Base-by-base conservation (phyloP, 2,888 invertebrate genomes). In the Spisula subtruncata region DNA sequence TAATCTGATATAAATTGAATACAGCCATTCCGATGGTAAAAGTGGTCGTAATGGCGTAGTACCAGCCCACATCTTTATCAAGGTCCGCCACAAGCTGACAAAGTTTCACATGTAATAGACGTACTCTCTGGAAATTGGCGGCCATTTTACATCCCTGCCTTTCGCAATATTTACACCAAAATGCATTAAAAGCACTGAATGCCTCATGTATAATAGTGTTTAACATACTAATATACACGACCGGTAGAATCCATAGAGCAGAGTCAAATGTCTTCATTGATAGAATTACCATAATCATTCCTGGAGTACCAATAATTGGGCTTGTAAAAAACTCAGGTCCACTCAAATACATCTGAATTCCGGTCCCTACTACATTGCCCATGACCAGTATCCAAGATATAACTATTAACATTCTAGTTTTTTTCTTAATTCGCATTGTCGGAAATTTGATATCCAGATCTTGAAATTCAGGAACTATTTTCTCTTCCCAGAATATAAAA, bases 11-110 rank as follows among this genome's bases (percentile, higher is more conserved):
- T n/a, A n/a, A n/a, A n/a, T n/a, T n/a, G n/a, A n/a, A n/a, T n/a
- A n/a, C n/a, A n/a, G n/a, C 20, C 20, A 90, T 25, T 8, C 79
- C 82, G 5, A 82, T 85, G n/a, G 35, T 60, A 54, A 87, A 87
- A 2, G 66, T 87, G 41, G 83, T 54, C 12, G 46, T 29, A 20
- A 29, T 60, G 60, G 85, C 90, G 41, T 83, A 90, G 41, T 66
- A 86, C 83, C 80, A 88, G 41, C 90, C 66, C 5, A 88, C 35
- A 46, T 88, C n/a, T n/a, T n/a, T n/a, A n/a, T n/a, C n/a, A n/a
- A n/a, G n/a, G n/a, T n/a, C n/a, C n/a, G n/a, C n/a, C n/a, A n/a
- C n/a, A n/a, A n/a, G n/a, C n/a, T n/a, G n/a, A n/a, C n/a, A n/a
- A n/a, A n/a, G n/a, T n/a, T n/a, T n/a, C n/a, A n/a, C n/a, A n/a